Base-by-base conservation (phyloP, 2,113 vertebrate genomes). In the Archilochus colubris region DNA sequence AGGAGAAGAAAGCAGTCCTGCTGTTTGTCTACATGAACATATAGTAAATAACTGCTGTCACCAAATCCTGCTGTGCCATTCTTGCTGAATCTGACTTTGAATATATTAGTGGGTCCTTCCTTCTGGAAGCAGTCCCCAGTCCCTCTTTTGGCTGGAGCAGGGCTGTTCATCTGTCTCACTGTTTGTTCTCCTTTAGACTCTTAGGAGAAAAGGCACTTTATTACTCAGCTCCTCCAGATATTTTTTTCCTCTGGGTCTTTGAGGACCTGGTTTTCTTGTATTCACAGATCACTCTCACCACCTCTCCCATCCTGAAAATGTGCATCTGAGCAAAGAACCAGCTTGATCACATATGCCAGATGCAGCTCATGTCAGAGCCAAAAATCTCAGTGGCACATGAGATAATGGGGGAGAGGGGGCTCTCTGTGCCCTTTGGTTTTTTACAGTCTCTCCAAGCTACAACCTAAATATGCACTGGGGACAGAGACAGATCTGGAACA, bases 331-430 rank as follows among this genome's bases (percentile, higher is more conserved):
- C 17, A 16, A 79, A 76, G 67, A 66, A 66, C 6, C 11, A 11
- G 24, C 21, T 30, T 76, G 64, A 70, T 13, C 19, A 0, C 1
- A 46, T 10, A 55, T 63, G 38, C 50, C 20, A 50, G 63, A 15
- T 30, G 15, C 38, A 82, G 69, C 69, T 61, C 85, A 82, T 27
- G 36, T 48, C 23, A 75, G 14, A 69, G 22, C 54, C 3, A 4
- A 33, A 55, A 55, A 36, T 48, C 16, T 28, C 54, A 33, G n/a
- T 0, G 0, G 27, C 1, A 2, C 1, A 4, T 40, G 30, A 0
- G 2, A 8, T 53, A 51, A 12, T 5, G 6, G 8, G 16, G 74
- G 18, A 73, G 48, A 72, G 28, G 20, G 31, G 30, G 11, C 7
- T 22, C 12, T 53, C 23, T n/a, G 30, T 46, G 44, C 17, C 66